These are phyloP conservation scores for Rhimphoctona megacephalus DNA, from an alignment of 2,888 invertebrate genomes.

Conservation along the genomic window DNA sequence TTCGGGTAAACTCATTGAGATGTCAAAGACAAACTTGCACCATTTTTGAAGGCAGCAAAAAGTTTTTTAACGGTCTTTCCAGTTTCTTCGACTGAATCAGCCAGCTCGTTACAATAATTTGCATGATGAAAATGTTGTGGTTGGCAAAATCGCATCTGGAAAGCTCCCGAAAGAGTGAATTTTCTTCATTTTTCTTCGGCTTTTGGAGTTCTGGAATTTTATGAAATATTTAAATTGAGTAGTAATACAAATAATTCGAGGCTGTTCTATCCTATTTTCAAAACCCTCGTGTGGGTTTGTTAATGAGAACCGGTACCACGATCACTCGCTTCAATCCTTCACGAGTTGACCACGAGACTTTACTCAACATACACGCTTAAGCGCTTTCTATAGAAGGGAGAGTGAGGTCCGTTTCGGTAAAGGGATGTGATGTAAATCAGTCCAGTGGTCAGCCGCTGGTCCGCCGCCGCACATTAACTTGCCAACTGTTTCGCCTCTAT, in stretches of 20 bases:
- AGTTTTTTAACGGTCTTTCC: not conserved
- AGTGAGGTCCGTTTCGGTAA: constrained; percentile 73
- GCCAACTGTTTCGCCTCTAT: constrained; percentile 63
- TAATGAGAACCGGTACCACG: constrained; percentile 79
- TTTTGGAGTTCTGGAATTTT: not conserved
- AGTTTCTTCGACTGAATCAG: not conserved
- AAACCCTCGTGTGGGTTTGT: constrained; percentile 71
- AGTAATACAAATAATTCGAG: not conserved
- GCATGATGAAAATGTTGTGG: too few relatives aligned
- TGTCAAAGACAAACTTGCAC: not conserved
- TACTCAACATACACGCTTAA: constrained; percentile 18
- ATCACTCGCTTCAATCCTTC: constrained; percentile 81
- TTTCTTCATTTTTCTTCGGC: not conserved
- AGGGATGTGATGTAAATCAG: constrained; percentile 84
- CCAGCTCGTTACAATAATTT: not conserved
- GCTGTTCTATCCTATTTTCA: not conserved
- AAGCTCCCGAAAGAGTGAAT: too few relatives aligned
- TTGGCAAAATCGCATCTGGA: too few relatives aligned
- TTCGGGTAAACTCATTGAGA: not conserved
- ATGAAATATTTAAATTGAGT: not conserved
- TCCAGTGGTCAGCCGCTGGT: constrained; percentile 82
- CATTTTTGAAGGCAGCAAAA: not conserved
- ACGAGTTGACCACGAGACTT: constrained; percentile 79
- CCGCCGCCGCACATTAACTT: constrained; percentile 83
- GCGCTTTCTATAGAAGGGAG: constrained; percentile 12